Evolutionary conservation across 2,888 invertebrate species (phyloP).

Genomic region (Cabera pusaria): DNA sequence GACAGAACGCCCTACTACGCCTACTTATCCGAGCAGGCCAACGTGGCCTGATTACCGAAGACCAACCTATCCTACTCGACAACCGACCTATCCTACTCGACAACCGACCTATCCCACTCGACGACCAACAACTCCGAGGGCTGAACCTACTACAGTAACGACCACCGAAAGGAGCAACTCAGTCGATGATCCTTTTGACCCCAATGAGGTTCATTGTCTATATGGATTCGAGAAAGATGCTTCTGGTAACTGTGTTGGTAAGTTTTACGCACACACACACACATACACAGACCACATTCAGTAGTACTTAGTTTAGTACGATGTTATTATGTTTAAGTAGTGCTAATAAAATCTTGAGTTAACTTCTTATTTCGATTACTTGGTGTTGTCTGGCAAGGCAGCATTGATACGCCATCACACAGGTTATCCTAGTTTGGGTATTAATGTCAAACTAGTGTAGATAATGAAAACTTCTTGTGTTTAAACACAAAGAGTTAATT

Average conservation of each 20-base stretch:
- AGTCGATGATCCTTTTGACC: constrained; percentile 39
- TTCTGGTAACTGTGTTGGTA: constrained; percentile 83
- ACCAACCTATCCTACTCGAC: constrained; percentile 30
- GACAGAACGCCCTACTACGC: constrained; percentile 20
- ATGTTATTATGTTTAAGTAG: too few species aligned
- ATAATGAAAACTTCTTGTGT: too few species aligned
- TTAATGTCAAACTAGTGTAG: too few species aligned
- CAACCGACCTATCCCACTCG: constrained; percentile 7
- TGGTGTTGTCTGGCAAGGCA: too few species aligned
- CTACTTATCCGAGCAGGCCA: background rate
- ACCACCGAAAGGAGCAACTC: constrained; percentile 8
- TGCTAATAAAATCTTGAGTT: too few species aligned
- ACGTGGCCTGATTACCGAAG: constrained; percentile 22
- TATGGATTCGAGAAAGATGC: constrained; percentile 81
- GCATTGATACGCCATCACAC: too few species aligned
- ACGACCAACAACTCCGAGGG: constrained; percentile 10
- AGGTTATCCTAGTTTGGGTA: too few species aligned
- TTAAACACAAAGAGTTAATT: too few species aligned
- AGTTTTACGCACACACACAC: too few species aligned
- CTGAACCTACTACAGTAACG: constrained; percentile 12
- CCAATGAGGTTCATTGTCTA: constrained; percentile 66
- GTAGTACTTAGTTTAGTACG: too few species aligned
- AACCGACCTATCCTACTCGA: constrained; percentile 4
- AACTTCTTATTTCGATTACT: too few species aligned
- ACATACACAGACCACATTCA: too few species aligned